Base-by-base conservation (phyloP, 2,888 invertebrate genomes). In the Phyllotreta striolata region DNA sequence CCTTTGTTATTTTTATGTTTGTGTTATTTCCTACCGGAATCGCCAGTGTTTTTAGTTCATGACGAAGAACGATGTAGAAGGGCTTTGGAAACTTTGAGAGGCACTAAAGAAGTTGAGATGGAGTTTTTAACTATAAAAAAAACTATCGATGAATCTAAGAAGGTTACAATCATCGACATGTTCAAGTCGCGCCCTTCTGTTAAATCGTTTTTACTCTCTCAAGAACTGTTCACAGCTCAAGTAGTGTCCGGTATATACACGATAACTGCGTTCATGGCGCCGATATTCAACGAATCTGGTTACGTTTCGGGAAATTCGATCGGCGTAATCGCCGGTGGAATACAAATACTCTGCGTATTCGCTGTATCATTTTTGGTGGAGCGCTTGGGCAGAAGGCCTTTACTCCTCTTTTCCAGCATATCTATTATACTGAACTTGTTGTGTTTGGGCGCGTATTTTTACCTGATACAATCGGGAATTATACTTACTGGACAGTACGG, bases 231-330 rank as follows among this genome's bases (percentile, higher is more conserved):
- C n/a, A 8, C 37, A 6, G 90, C 91, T 80, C 92, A 92, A 74
- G 91, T 92, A 78, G 86, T 90, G 75, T 89, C 90, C 59, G 92
- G 92, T 64, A 85, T 91, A 70, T 90, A 91, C 80, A 90, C 90
- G 0, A 89, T 92, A 65, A 89, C 91, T 71, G 91, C 91, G 80
- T 91, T 90, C 77, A 88, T 90, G 0, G 86, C 86, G 64, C 83
- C 85, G 54, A 92, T 92, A 73, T 91, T 92, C 79, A 72, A 83
- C 41, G 88, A 88, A 1, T 88, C 91, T 6, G 90, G 88, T 63
- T 79, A 85, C 10, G 81, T 91, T 65, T 74, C 84, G 67, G 83
- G 90, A 0, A 84, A 84, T 7, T 74, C 87, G 6, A 88, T 91
- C 7, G 87, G 92, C 10, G 91, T 94, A 63, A 85, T 91, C 37